Percentiles rank a stretch among this genome's conserved stretches.
phyloP scores from a whole-genome alignment of 2,888 invertebrate species.

The Polymixis flavicincta region DNA sequence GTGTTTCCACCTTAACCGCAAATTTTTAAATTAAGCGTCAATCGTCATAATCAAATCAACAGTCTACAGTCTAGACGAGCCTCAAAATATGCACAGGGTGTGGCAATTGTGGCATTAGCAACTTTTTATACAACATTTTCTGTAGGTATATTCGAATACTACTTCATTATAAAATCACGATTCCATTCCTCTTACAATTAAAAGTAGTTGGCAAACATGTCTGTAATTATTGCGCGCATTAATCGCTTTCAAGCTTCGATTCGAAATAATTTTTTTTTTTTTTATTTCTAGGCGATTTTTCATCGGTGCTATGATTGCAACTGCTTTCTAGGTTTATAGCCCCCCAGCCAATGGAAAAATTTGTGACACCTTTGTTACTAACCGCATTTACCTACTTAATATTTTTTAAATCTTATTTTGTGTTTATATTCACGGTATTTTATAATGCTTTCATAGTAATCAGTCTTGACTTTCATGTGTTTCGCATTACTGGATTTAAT shows the following conservation, averaged over 20 bases:
- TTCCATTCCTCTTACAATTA: slow-evolving; percentile 71
- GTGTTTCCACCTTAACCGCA: background rate
- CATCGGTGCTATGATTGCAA: slow-evolving; percentile 69
- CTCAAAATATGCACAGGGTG: slow-evolving; percentile 47
- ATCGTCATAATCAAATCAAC: slow-evolving; percentile 48
- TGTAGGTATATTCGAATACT: slow-evolving; percentile 20
- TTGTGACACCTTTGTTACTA: background rate
- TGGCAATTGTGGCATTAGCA: slow-evolving; percentile 28
- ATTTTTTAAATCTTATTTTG: too few relatives aligned
- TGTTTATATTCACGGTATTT: background rate
- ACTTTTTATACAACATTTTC: slow-evolving; percentile 51
- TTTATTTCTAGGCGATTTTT: slow-evolving; percentile 64
- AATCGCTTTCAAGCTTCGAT: slow-evolving; percentile 69
- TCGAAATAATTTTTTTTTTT: slow-evolving; percentile 64
- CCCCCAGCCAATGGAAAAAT: slow-evolving; percentile 45
- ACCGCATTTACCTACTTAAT: background rate
- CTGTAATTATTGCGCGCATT: slow-evolving; percentile 74
- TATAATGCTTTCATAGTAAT: background rate
- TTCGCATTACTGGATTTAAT: background rate
- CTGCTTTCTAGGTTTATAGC: slow-evolving; percentile 60
- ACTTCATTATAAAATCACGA: slow-evolving; percentile 66
- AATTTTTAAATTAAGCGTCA: slow-evolving; percentile 50
- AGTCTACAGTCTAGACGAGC: slow-evolving; percentile 47
- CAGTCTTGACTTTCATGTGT: background rate
- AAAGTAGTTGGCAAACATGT: slow-evolving; percentile 74